A percentile compares a stretch with the other conserved stretches of the same genome.
Conservation (phyloP, 2,113 vertebrate genomes). For the Lepidothrix coronata region DNA sequence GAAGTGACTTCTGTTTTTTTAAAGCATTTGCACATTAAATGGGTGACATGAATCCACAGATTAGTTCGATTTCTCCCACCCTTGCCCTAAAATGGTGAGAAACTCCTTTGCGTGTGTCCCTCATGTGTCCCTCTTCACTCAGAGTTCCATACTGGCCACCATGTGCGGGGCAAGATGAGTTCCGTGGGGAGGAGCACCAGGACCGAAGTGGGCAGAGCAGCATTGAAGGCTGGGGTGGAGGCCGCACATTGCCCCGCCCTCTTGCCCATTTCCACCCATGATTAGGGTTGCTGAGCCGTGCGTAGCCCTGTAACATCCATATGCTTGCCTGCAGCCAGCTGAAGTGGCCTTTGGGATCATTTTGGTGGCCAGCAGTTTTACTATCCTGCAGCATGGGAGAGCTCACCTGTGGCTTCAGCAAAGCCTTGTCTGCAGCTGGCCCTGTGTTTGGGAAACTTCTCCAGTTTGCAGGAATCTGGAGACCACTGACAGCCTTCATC, state of each 20-base stretch:
- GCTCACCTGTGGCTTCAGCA: neutral
- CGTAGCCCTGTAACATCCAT: neutral
- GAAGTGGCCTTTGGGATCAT: neutral
- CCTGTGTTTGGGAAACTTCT: neutral
- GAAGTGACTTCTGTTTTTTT: neutral
- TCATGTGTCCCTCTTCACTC: neutral
- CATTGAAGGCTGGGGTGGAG: neutral
- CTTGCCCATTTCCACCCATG: neutral
- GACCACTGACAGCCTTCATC: neutral
- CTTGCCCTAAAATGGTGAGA: neutral
- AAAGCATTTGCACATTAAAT: neutral
- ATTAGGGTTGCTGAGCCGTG: neutral
- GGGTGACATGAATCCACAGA: neutral
- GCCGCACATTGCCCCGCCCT: neutral
- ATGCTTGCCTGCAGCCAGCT: fast-evolving
- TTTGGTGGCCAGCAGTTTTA: neutral
- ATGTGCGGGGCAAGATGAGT: fast-evolving
- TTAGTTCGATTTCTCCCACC: neutral
- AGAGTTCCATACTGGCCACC: fast-evolving
- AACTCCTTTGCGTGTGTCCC: neutral
- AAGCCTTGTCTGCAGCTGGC: neutral
- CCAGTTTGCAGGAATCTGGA: neutral
- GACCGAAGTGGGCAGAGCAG: neutral
- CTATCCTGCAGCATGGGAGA: neutral
- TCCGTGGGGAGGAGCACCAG: neutral